Evolutionary conservation across 2,888 invertebrate genomes (phyloP), one percentile per base, ranked within the genome.

Genomic region (Dorcus hopei): DNA sequence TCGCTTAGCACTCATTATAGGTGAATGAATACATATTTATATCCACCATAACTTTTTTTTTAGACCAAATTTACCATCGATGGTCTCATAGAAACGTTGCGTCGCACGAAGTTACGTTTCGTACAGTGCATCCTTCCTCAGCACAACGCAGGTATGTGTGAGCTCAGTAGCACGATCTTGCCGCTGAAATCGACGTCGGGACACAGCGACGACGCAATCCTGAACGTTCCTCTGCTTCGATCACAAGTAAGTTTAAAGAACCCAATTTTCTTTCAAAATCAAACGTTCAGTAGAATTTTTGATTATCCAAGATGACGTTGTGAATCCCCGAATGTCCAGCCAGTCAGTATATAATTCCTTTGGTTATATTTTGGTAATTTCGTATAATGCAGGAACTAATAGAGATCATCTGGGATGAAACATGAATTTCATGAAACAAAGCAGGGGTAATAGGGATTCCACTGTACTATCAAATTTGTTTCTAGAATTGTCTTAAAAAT

Each of bases 101-200:
- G 95, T 4, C 86, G 96, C 60, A 94, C 95, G 38, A 89, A 90
- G 74, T 80, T 93, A 50, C 90, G 93, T 76, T 97, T 97, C 78
- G 89, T 97, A 23, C 91, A 92, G 72, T 93, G 93, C 74, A 80
- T 92, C 66, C 79, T 96, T 78, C 88, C 97, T 69, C 86, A 89
- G 80, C 86, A 90, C 79, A 84, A 87, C 80, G 85, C 89, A 62
- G 88, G 93, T 0, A 74, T 83, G 45, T 84, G 84, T 68, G 87
- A 87, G 43, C 79, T 80, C 43, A 81, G 79, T 64, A 78, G 80
- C 56, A 78, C 79, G 56, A 69, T 82, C 5, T 68, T 82, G 33
- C 78, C 80, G 3, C 79, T 80, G 5, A 82, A 81, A 68, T 74
- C 77, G 3, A 66, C 75, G 38, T 76, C 75, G 19, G 65, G 69